Base-by-base conservation (phyloP, 1,140 invertebrate species). In the Zaprionus camerounensis region DNA sequence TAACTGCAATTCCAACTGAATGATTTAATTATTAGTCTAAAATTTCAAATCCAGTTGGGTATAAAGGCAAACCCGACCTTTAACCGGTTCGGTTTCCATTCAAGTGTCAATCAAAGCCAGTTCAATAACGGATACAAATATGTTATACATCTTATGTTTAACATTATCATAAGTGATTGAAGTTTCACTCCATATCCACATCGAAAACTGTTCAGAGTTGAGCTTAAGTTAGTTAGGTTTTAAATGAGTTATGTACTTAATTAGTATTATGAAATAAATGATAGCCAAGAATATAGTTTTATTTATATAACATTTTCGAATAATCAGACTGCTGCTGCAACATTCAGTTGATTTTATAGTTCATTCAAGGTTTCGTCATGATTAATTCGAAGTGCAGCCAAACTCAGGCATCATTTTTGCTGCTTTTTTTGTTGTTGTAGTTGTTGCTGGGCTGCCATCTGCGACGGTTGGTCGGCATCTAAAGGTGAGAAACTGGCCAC, bases 401-500 rank as follows among this genome's bases (percentile, higher is more conserved):
- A 75, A 36, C 67, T 53, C 81, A 81, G 81, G 77, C 81, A 75
- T 81, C 71, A 85, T 70, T 74, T 71, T 65, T 53, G 51, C n/a
- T 56, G 64, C 24, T 64, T 65, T 80, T 64, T 62, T 80, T 80
- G 74, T 53, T 61, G 53, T 34, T 51, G 31, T 64, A 68, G 51
- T 71, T 63, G 59, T 71, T 64, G 73, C 80, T 75, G 57, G 26
- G 64, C 58, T 62, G 70, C 62, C 74, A 86, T 80, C 78, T 77
- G 81, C 72, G 72, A 76, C 81, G 81, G 82, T 63, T 81, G 76
- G 80, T 78, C 83, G 80, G 72, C 80, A 87, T 74, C 81, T 74
- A 88, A 90, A 88, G 84, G 84, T 88, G 84, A 88, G 84, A 88
- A 88, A 88, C 85, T 88, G 83, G 85, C 83, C 85, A 88, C 59